phyloP scores from a whole-genome alignment of 2,113 vertebrate genomes.

The Sterna hirundo region DNA sequence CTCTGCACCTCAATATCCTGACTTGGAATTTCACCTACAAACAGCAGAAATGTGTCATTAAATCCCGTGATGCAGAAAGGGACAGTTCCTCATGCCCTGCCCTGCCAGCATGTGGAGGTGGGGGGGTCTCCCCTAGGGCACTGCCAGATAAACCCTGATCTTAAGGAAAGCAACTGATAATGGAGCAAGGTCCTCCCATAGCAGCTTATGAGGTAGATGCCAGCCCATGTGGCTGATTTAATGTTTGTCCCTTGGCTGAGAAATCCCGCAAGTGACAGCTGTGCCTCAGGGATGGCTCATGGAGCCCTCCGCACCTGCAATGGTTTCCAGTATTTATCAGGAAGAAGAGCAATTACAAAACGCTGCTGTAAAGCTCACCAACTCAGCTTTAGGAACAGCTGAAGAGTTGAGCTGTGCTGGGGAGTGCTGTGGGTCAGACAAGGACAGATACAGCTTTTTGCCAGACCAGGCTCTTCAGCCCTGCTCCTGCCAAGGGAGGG shows the following conservation, averaged over 20 bases:
- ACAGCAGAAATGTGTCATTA: not conserved
- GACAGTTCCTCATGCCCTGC: not conserved
- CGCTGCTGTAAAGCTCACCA: not conserved
- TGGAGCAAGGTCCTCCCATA: not conserved
- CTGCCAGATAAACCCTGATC: not conserved
- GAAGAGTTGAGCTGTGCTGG: not conserved
- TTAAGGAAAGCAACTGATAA: not conserved
- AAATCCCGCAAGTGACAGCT: not conserved
- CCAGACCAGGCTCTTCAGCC: not conserved
- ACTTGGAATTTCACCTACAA: not conserved
- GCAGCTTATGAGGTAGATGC: not conserved
- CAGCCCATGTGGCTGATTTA: not conserved
- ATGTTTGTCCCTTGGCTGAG: not conserved
- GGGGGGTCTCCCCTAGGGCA: not conserved
- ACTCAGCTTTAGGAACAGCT: not conserved
- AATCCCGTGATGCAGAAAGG: not conserved
- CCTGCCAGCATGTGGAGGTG: not conserved
- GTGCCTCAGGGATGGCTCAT: not conserved
- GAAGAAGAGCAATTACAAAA: not conserved
- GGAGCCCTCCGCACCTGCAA: not conserved
- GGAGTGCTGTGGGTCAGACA: not conserved
- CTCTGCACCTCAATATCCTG: not conserved
- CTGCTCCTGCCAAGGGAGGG: not conserved
- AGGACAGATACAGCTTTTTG: not conserved
- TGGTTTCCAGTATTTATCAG: not conserved